Conservation (phyloP, 1,140 invertebrate species). For the Zeugodacus cucurbitae region DNA sequence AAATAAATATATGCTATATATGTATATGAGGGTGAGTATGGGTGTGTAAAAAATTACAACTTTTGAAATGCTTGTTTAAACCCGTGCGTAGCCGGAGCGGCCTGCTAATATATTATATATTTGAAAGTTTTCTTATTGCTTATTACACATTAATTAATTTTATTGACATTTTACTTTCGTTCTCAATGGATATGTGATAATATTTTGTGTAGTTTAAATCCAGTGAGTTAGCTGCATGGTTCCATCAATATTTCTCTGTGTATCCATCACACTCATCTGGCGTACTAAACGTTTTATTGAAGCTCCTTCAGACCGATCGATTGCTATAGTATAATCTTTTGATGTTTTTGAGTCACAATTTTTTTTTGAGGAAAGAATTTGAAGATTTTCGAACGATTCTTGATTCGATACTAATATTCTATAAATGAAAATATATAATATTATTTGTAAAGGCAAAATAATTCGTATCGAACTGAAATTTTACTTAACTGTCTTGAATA, state of each 20-base stretch:
- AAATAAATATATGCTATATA: no score
- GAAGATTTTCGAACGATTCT: constrained; percentile 73
- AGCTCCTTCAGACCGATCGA: constrained; percentile 62
- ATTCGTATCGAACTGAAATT: background rate
- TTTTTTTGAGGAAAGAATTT: constrained; percentile 68
- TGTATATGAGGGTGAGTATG: no score
- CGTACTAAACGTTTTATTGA: constrained; percentile 76
- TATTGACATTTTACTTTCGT: no score
- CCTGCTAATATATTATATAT: no score
- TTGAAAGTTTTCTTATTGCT: no score
- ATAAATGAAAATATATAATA: background rate
- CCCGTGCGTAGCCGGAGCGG: no score
- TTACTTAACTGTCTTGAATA: constrained; percentile 50
- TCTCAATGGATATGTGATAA: no score
- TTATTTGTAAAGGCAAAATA: background rate
- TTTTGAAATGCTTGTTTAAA: no score
- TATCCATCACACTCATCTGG: constrained; percentile 82
- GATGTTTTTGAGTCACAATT: constrained; percentile 54
- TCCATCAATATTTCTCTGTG: constrained; percentile 79
- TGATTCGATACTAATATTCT: constrained; percentile 52
- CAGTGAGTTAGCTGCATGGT: constrained; percentile 85
- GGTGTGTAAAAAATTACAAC: no score
- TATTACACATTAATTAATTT: no score
- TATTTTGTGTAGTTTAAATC: constrained; percentile 70
- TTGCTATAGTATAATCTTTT: constrained; percentile 67